A percentile compares a stretch with the other conserved stretches of the same genome.
Evolutionary conservation across 2,797 vertebrate genomes (phyloP).

Genomic region (Sylvilagus floridanus): DNA sequence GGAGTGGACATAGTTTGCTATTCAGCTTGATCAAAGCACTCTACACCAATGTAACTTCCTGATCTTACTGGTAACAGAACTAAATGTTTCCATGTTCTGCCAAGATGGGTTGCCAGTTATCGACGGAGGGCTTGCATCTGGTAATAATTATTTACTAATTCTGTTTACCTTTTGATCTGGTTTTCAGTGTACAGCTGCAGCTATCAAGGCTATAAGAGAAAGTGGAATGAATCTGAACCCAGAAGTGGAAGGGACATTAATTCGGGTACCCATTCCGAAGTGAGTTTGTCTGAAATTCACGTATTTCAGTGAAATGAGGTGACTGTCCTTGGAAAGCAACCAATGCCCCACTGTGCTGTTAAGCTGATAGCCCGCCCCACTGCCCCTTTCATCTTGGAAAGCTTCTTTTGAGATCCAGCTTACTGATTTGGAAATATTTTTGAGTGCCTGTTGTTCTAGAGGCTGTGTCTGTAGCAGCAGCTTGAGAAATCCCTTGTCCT

Average conservation of each 20-base stretch:
- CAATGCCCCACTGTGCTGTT: neutral
- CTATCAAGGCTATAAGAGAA: slow-evolving; percentile 94
- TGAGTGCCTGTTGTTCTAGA: neutral
- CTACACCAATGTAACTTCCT: slow-evolving; percentile 89
- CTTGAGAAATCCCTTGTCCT: slow-evolving; percentile 15
- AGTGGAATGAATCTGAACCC: slow-evolving; percentile 99
- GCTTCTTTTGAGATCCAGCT: neutral
- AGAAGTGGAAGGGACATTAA: slow-evolving; percentile 95
- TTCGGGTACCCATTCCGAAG: slow-evolving; percentile 96
- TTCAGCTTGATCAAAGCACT: slow-evolving; percentile 92
- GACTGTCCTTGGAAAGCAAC: slow-evolving; percentile 52
- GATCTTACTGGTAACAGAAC: slow-evolving; percentile 89
- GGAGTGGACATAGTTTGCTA: slow-evolving; percentile 90
- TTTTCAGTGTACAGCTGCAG: slow-evolving; percentile 94
- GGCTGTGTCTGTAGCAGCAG: neutral
- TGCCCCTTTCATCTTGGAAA: neutral
- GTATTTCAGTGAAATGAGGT: slow-evolving; percentile 3
- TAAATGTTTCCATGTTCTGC: slow-evolving; percentile 92
- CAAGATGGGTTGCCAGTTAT: slow-evolving; percentile 90
- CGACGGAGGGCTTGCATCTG: slow-evolving; percentile 90
- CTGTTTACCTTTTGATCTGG: slow-evolving; percentile 89
- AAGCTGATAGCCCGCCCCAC: neutral
- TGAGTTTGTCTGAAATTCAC: slow-evolving; percentile 88
- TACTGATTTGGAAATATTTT: slow-evolving; percentile 11
- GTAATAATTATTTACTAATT: slow-evolving; percentile 93